phyloP scores from a whole-genome alignment of 2,888 invertebrate species.

The Eurytoma californica region DNA sequence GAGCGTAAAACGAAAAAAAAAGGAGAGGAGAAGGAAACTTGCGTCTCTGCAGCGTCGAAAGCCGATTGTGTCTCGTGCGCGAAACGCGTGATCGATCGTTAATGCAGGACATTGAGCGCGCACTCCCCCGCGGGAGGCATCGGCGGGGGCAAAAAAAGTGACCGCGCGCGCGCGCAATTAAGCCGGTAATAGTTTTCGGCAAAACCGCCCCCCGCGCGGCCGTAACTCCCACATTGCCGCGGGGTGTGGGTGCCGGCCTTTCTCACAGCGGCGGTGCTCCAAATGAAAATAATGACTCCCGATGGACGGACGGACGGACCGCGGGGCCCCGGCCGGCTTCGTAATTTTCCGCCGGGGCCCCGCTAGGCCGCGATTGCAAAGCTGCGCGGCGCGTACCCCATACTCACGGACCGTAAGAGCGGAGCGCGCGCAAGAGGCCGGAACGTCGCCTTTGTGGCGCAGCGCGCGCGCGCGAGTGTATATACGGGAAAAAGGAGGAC shows the following conservation, averaged over 20 bases:
- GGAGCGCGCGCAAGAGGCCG: constrained; percentile 28
- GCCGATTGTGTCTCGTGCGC: background rate
- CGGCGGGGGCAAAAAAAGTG: constrained; percentile 1
- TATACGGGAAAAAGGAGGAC: constrained; percentile 33
- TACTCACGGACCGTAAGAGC: constrained; percentile 47
- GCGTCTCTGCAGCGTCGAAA: too few species aligned
- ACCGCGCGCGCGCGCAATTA: constrained; percentile 40
- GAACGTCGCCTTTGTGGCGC: constrained; percentile 49
- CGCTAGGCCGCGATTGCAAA: constrained; percentile 31
- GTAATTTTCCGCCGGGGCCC: constrained; percentile 34
- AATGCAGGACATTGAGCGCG: background rate
- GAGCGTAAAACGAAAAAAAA: too few species aligned
- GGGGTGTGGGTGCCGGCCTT: background rate
- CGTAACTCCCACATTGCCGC: constrained; percentile 38
- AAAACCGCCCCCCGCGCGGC: constrained; percentile 45
- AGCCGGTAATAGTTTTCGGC: constrained; percentile 52
- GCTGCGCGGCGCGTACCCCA: constrained; percentile 33
- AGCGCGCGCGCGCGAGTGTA: background rate
- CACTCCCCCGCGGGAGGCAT: background rate
- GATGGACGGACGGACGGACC: constrained; percentile 29
- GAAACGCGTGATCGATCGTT: background rate
- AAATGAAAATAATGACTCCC: constrained; percentile 56
- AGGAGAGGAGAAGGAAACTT: too few species aligned
- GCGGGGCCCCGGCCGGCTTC: constrained; percentile 6
- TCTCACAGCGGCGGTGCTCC: constrained; percentile 22